Base-by-base conservation (phyloP, 2,888 invertebrate species). In the Xestia rhomboidea region DNA sequence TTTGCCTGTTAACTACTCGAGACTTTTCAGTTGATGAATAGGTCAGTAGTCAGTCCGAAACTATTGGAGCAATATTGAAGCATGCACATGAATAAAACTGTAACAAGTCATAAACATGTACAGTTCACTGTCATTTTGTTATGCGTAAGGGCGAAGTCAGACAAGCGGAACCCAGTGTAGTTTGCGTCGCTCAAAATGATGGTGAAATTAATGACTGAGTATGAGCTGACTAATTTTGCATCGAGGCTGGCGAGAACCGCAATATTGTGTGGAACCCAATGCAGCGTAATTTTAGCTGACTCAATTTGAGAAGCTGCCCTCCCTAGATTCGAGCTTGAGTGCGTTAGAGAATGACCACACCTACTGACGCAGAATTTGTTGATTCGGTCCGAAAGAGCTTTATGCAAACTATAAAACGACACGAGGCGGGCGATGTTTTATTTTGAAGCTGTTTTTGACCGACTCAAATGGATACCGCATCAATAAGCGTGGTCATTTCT, bases 11-110 rank as follows among this genome's bases (percentile, higher is more conserved):
- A 69, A 66, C 44, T 66, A 38, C 21, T 44, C 24, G 15, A 66
- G 41, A 68, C 15, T 44, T 51, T 27, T 81, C 49, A 63, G 57
- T 41, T 75, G 64, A 60, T 81, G 76, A 68, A 81, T 64, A 68
- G 27, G n/a, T n/a, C n/a, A n/a, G 49, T 11, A 54, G 30, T n/a
- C 15, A 62, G 49, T 41, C 46, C 10, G 11, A 44, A 75, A 79
- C 64, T 81, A 74, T 67, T 62, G 66, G 51, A 64, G 51, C 57
- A 60, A 54, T 51, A 34, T 76, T 2, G 54, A 46, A 76, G 62
- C 66, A 60, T 69, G 27, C 49, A 34, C 27, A 44, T 21, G 57
- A 60, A 49, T 13, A 6, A 60, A 82, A 76, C 69, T 66, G n/a
- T 49, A 63, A 51, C 49, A 77, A 62, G 24, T 46, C 21, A 69